phyloP scores from a whole-genome alignment of 2,797 vertebrate species.

The Steatocranus sp. region DNA sequence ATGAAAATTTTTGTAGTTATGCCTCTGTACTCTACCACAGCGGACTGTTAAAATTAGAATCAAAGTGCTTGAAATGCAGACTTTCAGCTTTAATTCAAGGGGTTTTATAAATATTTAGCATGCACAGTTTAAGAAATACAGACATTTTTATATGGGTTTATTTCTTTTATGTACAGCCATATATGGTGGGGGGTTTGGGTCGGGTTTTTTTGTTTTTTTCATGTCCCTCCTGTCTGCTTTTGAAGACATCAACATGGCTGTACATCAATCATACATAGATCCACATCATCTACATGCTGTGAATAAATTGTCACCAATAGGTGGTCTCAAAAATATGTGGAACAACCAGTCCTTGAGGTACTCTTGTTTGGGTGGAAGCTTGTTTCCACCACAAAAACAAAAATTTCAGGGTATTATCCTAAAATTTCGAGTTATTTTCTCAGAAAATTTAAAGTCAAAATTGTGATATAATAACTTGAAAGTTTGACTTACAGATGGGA shows the following conservation, averaged over 20 bases:
- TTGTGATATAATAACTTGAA: neutral
- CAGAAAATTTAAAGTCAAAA: neutral
- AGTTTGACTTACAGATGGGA: neutral
- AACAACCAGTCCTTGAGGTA: neutral
- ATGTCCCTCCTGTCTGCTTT: neutral
- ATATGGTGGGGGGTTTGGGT: neutral
- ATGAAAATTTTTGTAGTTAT: neutral
- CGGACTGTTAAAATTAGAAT: neutral
- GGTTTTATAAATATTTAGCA: neutral
- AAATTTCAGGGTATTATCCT: neutral
- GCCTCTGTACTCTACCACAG: neutral
- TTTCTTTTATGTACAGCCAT: neutral
- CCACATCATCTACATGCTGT: neutral
- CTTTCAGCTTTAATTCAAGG: neutral
- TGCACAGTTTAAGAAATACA: neutral
- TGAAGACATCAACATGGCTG: neutral
- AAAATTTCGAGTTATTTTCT: neutral
- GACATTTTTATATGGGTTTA: neutral
- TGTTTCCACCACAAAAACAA: neutral
- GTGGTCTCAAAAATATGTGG: neutral
- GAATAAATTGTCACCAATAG: neutral
- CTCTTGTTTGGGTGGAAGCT: neutral
- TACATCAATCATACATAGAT: neutral
- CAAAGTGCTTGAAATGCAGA: neutral
- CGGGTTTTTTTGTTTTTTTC: fast-evolving